Evolutionary conservation across 2,113 vertebrate species (phyloP).

Genomic region (Vireo altiloquus): DNA sequence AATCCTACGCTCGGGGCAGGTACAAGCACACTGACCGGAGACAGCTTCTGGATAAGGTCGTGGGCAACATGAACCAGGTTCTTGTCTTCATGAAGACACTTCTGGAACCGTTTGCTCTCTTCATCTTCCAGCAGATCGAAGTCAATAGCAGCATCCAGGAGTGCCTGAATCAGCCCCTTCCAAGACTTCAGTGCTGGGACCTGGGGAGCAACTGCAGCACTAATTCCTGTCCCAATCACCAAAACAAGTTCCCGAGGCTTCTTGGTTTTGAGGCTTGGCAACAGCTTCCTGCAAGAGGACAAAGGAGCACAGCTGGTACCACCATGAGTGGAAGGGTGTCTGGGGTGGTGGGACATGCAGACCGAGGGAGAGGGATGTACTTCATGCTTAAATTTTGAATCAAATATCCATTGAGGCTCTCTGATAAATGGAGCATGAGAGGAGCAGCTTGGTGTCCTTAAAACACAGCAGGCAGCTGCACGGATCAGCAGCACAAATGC

Average conservation of each 20-base stretch:
- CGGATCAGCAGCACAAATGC: not conserved
- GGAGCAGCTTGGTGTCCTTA: not conserved
- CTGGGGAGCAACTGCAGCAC: constrained; percentile 91
- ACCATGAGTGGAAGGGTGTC: not conserved
- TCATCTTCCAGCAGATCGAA: constrained; percentile 94
- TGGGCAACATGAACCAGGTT: constrained; percentile 93
- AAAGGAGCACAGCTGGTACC: not conserved
- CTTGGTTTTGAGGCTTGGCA: constrained; percentile 94
- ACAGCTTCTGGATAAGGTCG: constrained; percentile 98
- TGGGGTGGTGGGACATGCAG: accelerated
- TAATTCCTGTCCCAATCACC: constrained; percentile 94
- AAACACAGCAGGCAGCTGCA: not conserved
- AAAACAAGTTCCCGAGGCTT: constrained; percentile 89
- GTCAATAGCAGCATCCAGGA: constrained; percentile 91
- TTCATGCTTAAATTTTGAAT: not conserved
- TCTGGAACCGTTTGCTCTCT: constrained; percentile 89
- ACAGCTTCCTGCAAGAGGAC: constrained; percentile 81
- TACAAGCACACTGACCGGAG: constrained; percentile 80
- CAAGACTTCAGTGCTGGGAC: constrained; percentile 93
- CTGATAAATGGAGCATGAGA: not conserved
- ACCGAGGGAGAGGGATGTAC: not conserved
- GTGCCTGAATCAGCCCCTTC: constrained; percentile 94
- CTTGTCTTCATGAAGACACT: constrained; percentile 91
- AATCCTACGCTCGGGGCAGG: accelerated
- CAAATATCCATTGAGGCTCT: not conserved